Percentiles rank a stretch among this genome's conserved stretches.
phyloP scores from a whole-genome alignment of 2,113 vertebrate species.

The Poecilia latipinna region DNA sequence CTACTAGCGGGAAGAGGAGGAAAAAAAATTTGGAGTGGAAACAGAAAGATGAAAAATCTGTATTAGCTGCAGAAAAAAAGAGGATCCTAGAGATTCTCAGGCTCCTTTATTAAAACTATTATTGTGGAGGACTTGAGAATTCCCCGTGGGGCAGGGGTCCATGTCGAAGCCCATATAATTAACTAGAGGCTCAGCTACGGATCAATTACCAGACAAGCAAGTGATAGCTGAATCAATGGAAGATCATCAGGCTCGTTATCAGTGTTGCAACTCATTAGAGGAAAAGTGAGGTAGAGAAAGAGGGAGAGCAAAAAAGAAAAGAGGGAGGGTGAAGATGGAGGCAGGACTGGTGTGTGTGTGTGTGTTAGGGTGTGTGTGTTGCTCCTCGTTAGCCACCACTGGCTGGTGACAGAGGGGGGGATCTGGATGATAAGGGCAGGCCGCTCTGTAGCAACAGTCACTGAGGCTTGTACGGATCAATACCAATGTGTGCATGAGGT shows the following conservation, averaged over 20 bases:
- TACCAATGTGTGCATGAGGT: slow-evolving; percentile 60
- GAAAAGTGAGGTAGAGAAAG: slow-evolving; percentile 97
- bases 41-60: slow-evolving; percentile 37
- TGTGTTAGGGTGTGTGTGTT: slow-evolving; percentile 31
- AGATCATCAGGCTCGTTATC: slow-evolving; percentile 99
- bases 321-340: slow-evolving; percentile 84
- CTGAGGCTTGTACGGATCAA: slow-evolving; percentile 69
- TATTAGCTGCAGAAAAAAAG: slow-evolving; percentile 59
- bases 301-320: slow-evolving; percentile 86
- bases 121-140: slow-evolving; percentile 98
- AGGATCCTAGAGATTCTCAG: slow-evolving; percentile 88
- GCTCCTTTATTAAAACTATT: slow-evolving; percentile 99
- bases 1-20: slow-evolving; percentile 30
- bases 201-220: slow-evolving; percentile 99
- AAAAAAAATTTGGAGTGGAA: slow-evolving; percentile 39
- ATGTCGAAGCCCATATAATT: slow-evolving; percentile 99
- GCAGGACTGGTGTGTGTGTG: slow-evolving; percentile 76
- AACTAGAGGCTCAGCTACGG: slow-evolving; percentile 99
- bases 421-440: slow-evolving; percentile 52
- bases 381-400: slow-evolving; percentile 42
- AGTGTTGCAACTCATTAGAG: slow-evolving; percentile 99
- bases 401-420: slow-evolving; percentile 42
- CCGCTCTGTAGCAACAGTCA: slow-evolving; percentile 64
- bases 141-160: slow-evolving; percentile 88
- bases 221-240: slow-evolving; percentile 99